Percentiles rank a stretch among this genome's conserved stretches.
Conservation (phyloP, 2,113 vertebrate species). For the Spheniscus mendiculus region DNA sequence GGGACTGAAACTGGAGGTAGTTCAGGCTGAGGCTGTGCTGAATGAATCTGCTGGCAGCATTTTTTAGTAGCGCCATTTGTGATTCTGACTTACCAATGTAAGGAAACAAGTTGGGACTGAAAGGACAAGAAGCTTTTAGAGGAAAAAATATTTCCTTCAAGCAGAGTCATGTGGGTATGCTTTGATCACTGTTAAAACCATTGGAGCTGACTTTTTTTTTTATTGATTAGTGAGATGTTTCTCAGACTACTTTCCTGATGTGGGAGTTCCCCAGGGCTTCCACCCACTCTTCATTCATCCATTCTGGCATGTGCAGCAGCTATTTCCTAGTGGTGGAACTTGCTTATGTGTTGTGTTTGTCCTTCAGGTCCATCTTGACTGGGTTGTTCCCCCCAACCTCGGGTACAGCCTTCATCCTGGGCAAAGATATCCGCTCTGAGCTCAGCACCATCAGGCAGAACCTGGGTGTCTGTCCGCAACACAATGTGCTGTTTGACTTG, state of each 20-base stretch:
- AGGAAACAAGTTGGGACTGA: background rate
- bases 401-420: slow-evolving; percentile 94
- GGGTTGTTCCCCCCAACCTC: slow-evolving; percentile 95
- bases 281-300: background rate
- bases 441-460: slow-evolving; percentile 90
- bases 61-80: background rate
- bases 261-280: background rate
- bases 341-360: background rate
- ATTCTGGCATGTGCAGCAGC: background rate
- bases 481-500: slow-evolving; percentile 97
- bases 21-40: background rate
- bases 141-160: background rate
- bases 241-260: background rate
- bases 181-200: background rate
- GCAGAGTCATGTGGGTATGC: background rate
- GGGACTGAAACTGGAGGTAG: background rate
- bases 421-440: slow-evolving; percentile 91
- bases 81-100: background rate
- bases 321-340: background rate
- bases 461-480: slow-evolving; percentile 95
- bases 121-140: background rate
- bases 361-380: slow-evolving; percentile 92
- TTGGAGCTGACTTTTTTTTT: background rate
- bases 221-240: background rate
- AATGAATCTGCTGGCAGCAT: background rate